Evolutionary conservation across 1,140 invertebrate genomes (phyloP).

Genomic region (Solenopsis fugax): DNA sequence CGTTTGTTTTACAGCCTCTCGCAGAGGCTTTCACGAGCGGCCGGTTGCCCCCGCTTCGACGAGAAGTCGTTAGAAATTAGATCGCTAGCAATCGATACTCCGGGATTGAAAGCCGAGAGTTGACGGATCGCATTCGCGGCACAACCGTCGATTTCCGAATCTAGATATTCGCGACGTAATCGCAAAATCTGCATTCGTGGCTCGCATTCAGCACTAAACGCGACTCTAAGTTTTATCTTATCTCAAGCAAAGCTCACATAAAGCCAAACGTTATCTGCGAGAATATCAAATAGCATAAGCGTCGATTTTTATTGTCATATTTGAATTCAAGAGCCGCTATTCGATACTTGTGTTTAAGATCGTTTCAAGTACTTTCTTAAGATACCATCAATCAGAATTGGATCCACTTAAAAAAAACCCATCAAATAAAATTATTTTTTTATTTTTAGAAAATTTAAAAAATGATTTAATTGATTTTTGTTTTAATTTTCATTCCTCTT

Average conservation of each 20-base stretch:
- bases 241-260: background rate
- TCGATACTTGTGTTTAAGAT: too few relatives aligned
- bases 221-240: background rate
- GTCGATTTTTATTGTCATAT: background rate
- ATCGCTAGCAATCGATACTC: slow-evolving; percentile 25
- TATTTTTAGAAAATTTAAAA: too few relatives aligned
- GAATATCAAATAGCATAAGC: background rate
- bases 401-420: too few relatives aligned
- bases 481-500: too few relatives aligned
- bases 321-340: background rate
- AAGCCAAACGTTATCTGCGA: background rate
- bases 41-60: background rate
- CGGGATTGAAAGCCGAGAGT: background rate
- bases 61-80: slow-evolving; percentile 50
- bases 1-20: slow-evolving; percentile 72
- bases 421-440: too few relatives aligned
- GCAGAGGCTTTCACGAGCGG: slow-evolving; percentile 28
- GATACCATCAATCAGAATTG: too few relatives aligned
- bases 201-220: background rate
- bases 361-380: too few relatives aligned
- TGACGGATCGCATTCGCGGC: background rate
- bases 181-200: background rate
- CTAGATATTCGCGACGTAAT: background rate
- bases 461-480: too few relatives aligned
- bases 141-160: background rate